Evolutionary conservation across 2,888 invertebrate genomes (phyloP).

Genomic region (Tolmerus cingulatus): DNA sequence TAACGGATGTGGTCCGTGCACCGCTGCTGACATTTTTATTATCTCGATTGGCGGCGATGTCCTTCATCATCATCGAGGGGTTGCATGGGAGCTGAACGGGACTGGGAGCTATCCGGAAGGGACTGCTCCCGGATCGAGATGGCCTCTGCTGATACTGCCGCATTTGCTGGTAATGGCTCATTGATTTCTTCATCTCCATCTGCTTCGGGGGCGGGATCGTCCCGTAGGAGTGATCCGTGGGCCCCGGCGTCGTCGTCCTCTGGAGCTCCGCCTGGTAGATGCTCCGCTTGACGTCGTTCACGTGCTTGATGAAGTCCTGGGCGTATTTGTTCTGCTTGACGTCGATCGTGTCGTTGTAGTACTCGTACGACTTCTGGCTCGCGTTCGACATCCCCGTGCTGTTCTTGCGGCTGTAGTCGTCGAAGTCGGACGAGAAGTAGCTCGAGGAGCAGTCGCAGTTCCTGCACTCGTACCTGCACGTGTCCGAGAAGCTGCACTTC

Average conservation of each 20-base stretch:
- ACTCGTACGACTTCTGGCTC: slow-evolving; percentile 53
- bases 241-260: slow-evolving; percentile 50
- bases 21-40: slow-evolving; percentile 13
- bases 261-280: slow-evolving; percentile 62
- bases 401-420: slow-evolving; percentile 55
- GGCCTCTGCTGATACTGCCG: slow-evolving; percentile 48
- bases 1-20: not conserved
- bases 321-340: slow-evolving; percentile 62
- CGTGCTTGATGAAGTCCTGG: slow-evolving; percentile 63
- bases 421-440: slow-evolving; percentile 63
- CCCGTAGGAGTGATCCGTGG: slow-evolving; percentile 33
- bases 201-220: slow-evolving; percentile 45
- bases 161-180: slow-evolving; percentile 30
- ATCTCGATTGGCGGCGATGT: slow-evolving; percentile 10
- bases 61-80: slow-evolving; percentile 36
- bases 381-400: slow-evolving; percentile 39
- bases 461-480: slow-evolving; percentile 61
- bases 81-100: not conserved
- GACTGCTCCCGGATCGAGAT: slow-evolving; percentile 20
- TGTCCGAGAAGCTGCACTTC: slow-evolving; percentile 62
- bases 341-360: slow-evolving; percentile 53
- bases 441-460: slow-evolving; percentile 64
- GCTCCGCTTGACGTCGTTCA: slow-evolving; percentile 62
- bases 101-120: slow-evolving; percentile 40
- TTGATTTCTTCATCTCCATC: slow-evolving; percentile 45